A percentile compares a stretch with the other conserved stretches of the same genome.
Evolutionary conservation across 2,797 vertebrate species (phyloP).

Genomic region (Phataginus tetradactyla): DNA sequence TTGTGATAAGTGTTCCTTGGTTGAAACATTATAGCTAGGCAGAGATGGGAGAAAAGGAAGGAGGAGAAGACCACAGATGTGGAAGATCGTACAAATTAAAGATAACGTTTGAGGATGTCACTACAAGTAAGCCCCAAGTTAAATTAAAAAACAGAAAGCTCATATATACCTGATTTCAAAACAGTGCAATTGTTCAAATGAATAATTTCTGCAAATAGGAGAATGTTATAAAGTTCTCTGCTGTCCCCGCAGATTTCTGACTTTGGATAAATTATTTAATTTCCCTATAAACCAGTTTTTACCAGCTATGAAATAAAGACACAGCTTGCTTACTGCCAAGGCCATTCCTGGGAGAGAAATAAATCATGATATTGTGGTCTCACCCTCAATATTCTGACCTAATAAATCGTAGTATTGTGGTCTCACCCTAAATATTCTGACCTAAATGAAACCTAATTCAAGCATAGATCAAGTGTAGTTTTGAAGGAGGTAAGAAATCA

Average conservation of each 20-base stretch:
- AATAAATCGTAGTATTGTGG: background rate
- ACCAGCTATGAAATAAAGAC: constrained; percentile 38
- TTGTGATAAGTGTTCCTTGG: background rate
- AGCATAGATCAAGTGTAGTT: background rate
- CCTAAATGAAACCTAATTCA: background rate
- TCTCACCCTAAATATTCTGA: constrained; percentile 33
- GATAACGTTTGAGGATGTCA: background rate
- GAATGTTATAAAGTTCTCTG: background rate
- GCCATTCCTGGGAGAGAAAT: background rate
- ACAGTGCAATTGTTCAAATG: background rate
- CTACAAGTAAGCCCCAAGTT: background rate
- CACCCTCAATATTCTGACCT: constrained; percentile 34
- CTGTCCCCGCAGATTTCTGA: background rate
- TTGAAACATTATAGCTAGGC: background rate
- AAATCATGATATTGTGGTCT: background rate
- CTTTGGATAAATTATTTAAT: constrained; percentile 19
- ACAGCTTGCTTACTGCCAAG: background rate
- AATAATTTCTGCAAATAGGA: constrained; percentile 3
- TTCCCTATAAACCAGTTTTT: constrained; percentile 43
- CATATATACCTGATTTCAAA: background rate
- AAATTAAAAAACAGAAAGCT: background rate
- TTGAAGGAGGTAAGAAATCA: background rate
- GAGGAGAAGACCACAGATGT: background rate
- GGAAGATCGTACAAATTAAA: background rate
- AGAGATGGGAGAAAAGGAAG: background rate